Evolutionary conservation across 1,140 invertebrate species (phyloP).

Genomic region (Cardiocondyla obscurior): DNA sequence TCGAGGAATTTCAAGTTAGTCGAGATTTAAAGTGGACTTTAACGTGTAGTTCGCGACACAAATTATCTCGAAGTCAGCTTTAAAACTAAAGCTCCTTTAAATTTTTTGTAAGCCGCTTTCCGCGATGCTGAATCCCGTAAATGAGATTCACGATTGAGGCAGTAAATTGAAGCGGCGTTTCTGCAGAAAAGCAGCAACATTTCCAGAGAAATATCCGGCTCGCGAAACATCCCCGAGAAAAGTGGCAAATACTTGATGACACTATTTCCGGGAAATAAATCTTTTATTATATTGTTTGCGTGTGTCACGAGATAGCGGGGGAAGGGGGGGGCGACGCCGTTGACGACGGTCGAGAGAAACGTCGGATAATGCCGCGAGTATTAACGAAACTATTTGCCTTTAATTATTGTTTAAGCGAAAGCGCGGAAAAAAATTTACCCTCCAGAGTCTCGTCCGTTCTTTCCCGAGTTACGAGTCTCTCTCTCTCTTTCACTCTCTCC

Average conservation of each 20-base stretch:
- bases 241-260: slow-evolving; percentile 37
- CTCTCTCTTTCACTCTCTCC: too few relatives aligned
- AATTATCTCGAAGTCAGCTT: slow-evolving; percentile 58
- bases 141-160: slow-evolving; percentile 57
- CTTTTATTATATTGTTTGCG: background rate
- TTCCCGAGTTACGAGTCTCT: background rate
- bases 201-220: slow-evolving; percentile 10
- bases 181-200: slow-evolving; percentile 42
- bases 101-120: slow-evolving; percentile 58
- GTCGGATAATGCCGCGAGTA: background rate
- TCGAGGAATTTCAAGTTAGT: slow-evolving; percentile 56
- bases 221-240: slow-evolving; percentile 19
- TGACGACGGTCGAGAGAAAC: too few relatives aligned
- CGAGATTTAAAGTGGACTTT: slow-evolving; percentile 58
- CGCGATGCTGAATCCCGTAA: slow-evolving; percentile 55
- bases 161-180: slow-evolving; percentile 54
- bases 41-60: slow-evolving; percentile 56
- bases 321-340: too few relatives aligned
- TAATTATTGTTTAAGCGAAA: background rate
- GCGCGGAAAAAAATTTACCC: background rate
- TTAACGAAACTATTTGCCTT: background rate
- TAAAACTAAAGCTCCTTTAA: slow-evolving; percentile 58
- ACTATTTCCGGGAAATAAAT: slow-evolving; percentile 13
- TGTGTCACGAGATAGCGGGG: background rate
- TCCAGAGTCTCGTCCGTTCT: background rate